Conservation (phyloP, 2,888 invertebrate genomes). For the Cosmia pyralina region DNA sequence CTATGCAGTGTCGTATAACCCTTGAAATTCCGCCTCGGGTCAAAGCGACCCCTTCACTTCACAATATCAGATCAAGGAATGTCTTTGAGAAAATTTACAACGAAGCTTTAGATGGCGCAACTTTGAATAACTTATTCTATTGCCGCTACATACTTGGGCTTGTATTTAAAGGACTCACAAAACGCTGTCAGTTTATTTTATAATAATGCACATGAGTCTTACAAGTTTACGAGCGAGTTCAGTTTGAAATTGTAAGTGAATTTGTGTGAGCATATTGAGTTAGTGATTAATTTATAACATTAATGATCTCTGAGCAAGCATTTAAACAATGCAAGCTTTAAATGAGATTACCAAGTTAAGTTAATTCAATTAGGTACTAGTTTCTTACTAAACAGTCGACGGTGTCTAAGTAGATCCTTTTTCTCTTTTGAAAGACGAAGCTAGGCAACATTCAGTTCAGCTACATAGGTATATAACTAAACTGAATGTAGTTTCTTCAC, state of each 20-base stretch:
- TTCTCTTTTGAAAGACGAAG: background rate
- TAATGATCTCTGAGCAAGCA: background rate
- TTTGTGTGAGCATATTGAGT: constrained; percentile 8
- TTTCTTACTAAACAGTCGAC: background rate
- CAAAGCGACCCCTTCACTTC: constrained; percentile 73
- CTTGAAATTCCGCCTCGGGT: constrained; percentile 73
- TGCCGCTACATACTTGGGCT: constrained; percentile 44
- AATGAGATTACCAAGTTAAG: constrained; percentile 5
- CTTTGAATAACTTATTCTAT: constrained; percentile 63
- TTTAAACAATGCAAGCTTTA: background rate
- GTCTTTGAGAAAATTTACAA: constrained; percentile 73
- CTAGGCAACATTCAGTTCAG: background rate
- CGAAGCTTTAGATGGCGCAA: constrained; percentile 65
- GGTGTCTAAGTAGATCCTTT: background rate
- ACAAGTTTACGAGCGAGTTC: constrained; percentile 13
- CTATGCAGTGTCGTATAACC: constrained; percentile 71
- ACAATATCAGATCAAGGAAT: constrained; percentile 77
- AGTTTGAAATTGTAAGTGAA: constrained; percentile 16
- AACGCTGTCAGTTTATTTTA: constrained; percentile 30
- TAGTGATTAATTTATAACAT: background rate
- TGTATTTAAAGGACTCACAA: constrained; percentile 44
- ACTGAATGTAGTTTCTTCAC: no score
- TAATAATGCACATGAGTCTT: constrained; percentile 30
- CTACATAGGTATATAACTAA: no score
- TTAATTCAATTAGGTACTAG: background rate